Base-by-base conservation (phyloP, 2,797 vertebrate species). In the Paratrypauchen microcephalus region DNA sequence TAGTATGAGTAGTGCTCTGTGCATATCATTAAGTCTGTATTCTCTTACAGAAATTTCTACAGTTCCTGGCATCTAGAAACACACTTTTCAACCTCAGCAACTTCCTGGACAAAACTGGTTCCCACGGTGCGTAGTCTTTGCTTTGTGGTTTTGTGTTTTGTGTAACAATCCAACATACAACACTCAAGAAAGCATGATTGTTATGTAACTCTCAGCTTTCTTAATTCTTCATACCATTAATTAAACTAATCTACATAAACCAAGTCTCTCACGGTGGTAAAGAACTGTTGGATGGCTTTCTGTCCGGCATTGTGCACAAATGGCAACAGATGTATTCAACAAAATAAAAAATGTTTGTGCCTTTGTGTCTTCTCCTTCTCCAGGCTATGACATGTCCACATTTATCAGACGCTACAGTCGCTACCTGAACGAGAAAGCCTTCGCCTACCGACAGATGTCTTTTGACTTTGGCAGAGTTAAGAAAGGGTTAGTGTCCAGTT, bases 51-150 rank as follows among this genome's bases (percentile, higher is more conserved):
- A 96, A 92, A 91, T 99, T 99, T 88, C 91, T 99, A 90, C 97
- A 99, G 83, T 98, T 97, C 88, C 92, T 99, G 88, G 96, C 97
- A 66, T 99, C 98, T 88, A 96, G 98, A 92, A 99, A 98, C 91
- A 97, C 97, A 12, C 87, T 99, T 76, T 99, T 99, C 92, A 99
- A 99, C 90, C 96, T 99, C 89, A 98, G 96, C 91, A 99, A 99
- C 92, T 99, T 99, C 93, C 94, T 99, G 95, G 98, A 99, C 88
- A 99, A 99, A 94, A 99, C 96, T 69, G 98, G 98, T 85, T 98
- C 97, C 68, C 97, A 98, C 72, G 98, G 97, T 99, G 89, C 90
- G 96, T 88, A 32, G 3, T 15, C 4, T 30, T 58, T 70, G 7
- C 28, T 26, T 55, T 13, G 23, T 15, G 30, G 2, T 4, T 64